Evolutionary conservation across 2,888 invertebrate genomes (phyloP).

Genomic region (Cryptus armator): DNA sequence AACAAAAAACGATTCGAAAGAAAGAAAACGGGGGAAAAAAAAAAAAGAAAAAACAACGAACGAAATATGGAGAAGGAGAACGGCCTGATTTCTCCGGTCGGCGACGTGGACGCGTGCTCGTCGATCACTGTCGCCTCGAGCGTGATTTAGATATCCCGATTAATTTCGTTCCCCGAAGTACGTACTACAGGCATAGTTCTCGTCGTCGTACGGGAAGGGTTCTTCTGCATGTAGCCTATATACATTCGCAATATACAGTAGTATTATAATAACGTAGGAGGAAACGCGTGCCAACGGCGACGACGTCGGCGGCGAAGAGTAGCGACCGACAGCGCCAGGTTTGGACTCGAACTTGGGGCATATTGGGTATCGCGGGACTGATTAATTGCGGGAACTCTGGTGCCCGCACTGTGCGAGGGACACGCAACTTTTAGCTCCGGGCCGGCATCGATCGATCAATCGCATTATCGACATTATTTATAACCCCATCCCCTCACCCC

Average conservation of each 20-base stretch:
- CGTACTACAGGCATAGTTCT: slow-evolving; percentile 55
- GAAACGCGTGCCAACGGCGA: slow-evolving; percentile 67
- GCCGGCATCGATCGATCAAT: slow-evolving; percentile 69
- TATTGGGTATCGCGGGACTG: slow-evolving; percentile 74
- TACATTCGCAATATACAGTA: slow-evolving; percentile 27
- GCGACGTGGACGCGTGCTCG: slow-evolving; percentile 69
- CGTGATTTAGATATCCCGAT: slow-evolving; percentile 78
- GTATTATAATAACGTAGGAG: slow-evolving; percentile 42
- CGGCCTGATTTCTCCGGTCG: slow-evolving; percentile 63
- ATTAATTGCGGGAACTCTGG: slow-evolving; percentile 75
- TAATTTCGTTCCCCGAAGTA: slow-evolving; percentile 74
- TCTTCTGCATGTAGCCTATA: slow-evolving; percentile 44
- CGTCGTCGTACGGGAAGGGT: slow-evolving; percentile 30
- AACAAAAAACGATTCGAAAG: slow-evolving; percentile 36
- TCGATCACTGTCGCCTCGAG: slow-evolving; percentile 76
- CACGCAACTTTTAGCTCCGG: slow-evolving; percentile 73
- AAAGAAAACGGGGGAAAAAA: slow-evolving; percentile 21
- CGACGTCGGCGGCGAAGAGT: slow-evolving; percentile 31
- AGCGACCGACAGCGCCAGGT: slow-evolving; percentile 20
- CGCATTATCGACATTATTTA: slow-evolving; percentile 50
- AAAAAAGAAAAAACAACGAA: slow-evolving; percentile 40
- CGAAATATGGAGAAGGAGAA: slow-evolving; percentile 64
- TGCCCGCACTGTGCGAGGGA: slow-evolving; percentile 67
- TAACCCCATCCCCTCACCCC: slow-evolving; percentile 39
- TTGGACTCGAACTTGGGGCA: slow-evolving; percentile 62